Evolutionary conservation across 2,888 invertebrate species (phyloP), one percentile per base, ranked within the genome.

Genomic region (Rhimphoctona megacephalus): DNA sequence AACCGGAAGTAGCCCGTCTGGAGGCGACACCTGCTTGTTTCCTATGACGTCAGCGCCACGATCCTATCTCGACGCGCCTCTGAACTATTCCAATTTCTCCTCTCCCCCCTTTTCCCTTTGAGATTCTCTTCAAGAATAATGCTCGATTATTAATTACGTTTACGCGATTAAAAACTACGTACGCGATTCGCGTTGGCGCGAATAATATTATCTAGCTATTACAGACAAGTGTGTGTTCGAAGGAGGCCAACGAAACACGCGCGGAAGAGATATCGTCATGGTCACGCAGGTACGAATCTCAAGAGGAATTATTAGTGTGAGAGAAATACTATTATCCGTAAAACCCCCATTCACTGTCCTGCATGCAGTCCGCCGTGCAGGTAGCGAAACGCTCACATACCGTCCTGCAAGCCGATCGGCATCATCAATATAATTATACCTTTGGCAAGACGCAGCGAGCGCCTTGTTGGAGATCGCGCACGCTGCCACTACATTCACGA

Each of bases 1-100:
- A 43, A 64, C 88, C 90, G 90, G 90, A 90, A 89, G 88, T 87
- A 79, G 86, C 86, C 90, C 86, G 91, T 90, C 90, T 89, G 89
- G 85, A 81, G 72, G 22, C 39, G 88, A 87, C 91, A 90, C 89
- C 90, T 91, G 89, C 88, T 85, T 25, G 54, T 11, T 54, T 76
- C 36, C 69, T 39, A 76, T 91, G 90, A 90, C 91, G 90, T 91
- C 91, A 90, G 61, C 61, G 14, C 61, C 61, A 61, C 30, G 6
- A 6, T 25, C 30, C 30, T 17, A 61, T 61, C 61, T 61, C 30
- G 61, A 30, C 61, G 30, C 61, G 61, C 30, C 61, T 30, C 25
- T 17, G 30, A 61, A 30, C 61, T 61, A 30, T 30, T 25, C 61
- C 17, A 57, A 30, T n/a, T 39, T 9, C 39, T 7, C 7, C 4